Conservation (phyloP, 2,113 vertebrate species). For the Nyctibius bracteatus region DNA sequence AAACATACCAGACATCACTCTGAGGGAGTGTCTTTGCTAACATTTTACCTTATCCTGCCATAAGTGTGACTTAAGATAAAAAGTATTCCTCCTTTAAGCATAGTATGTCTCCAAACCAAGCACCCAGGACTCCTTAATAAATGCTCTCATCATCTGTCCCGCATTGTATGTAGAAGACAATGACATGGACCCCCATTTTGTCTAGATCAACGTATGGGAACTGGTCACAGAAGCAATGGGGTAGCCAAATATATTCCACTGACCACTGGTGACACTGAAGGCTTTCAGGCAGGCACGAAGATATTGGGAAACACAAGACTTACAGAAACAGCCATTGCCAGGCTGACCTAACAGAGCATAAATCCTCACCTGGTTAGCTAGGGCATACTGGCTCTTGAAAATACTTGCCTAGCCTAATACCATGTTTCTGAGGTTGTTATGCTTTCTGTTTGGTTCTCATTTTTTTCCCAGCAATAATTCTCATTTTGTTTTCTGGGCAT, state of each 20-base stretch:
- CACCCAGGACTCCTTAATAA: background rate
- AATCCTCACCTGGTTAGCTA: background rate
- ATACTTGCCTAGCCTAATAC: too few species aligned
- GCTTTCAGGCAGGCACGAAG: background rate
- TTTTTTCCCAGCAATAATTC: background rate
- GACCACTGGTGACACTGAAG: background rate
- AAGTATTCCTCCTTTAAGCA: background rate
- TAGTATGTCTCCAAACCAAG: background rate
- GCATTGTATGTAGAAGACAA: background rate
- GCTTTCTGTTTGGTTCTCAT: background rate
- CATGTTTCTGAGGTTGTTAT: background rate
- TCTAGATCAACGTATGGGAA: background rate
- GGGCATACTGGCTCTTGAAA: background rate
- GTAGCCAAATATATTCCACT: background rate
- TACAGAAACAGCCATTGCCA: background rate
- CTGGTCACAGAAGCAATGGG: background rate
- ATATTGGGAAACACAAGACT: rapidly evolving
- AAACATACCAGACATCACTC: background rate
- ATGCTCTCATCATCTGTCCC: background rate
- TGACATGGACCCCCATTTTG: rapidly evolving
- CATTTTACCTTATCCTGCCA: background rate
- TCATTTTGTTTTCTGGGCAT: background rate
- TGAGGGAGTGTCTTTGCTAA: background rate
- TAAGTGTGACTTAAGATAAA: background rate
- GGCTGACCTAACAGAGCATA: background rate